Evolutionary conservation across 2,113 vertebrate species (phyloP).

Genomic region (Myocastor coypus): DNA sequence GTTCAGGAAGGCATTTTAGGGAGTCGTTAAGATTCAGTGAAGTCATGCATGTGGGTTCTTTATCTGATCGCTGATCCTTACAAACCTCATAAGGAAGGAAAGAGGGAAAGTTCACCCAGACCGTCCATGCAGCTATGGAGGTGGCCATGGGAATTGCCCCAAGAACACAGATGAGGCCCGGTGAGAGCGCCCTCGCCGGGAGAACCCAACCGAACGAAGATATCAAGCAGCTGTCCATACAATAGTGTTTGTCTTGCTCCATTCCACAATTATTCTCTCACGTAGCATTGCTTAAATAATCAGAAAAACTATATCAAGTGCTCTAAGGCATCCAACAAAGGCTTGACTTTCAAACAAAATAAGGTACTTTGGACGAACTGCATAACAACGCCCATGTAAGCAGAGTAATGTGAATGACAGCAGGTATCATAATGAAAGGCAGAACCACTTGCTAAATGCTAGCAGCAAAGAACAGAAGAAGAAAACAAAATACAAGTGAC

Average conservation of each 20-base stretch:
- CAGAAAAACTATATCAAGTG: neutral
- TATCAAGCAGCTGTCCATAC: neutral
- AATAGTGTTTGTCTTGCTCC: neutral
- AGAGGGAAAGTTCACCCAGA: neutral
- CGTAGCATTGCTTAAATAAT: neutral
- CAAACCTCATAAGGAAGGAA: neutral
- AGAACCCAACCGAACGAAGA: neutral
- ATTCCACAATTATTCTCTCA: neutral
- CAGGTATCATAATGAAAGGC: neutral
- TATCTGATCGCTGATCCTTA: neutral
- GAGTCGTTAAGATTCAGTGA: neutral
- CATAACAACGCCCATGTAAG: neutral
- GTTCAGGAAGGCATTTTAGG: neutral
- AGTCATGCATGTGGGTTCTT: neutral
- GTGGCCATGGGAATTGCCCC: neutral
- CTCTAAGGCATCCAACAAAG: neutral
- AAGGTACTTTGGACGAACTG: neutral
- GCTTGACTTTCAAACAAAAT: neutral
- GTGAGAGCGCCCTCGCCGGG: neutral
- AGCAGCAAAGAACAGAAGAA: neutral
- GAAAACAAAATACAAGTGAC: neutral
- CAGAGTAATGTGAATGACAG: neutral
- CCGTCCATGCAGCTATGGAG: rapidly evolving
- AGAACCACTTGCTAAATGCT: neutral
- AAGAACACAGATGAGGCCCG: neutral